Conservation (phyloP, 2,797 vertebrate species). For the Eremophila alpestris region DNA sequence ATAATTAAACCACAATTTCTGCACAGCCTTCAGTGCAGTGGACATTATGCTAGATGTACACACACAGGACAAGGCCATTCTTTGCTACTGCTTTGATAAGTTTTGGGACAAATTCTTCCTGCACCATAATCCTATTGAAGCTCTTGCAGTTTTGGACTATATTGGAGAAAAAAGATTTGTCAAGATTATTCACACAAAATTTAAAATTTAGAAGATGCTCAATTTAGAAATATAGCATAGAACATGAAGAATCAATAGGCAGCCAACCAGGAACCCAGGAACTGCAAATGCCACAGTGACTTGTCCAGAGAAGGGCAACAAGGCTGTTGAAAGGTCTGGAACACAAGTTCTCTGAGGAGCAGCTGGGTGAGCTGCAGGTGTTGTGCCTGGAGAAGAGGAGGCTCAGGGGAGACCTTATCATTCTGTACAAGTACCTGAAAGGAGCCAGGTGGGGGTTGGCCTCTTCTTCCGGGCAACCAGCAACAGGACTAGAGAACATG, state of each 20-base stretch:
- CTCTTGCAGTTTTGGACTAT: not conserved
- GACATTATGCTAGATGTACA: not conserved
- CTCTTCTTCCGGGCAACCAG: not conserved
- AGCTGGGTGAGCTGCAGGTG: not conserved
- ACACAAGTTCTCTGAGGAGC: not conserved
- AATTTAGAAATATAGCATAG: not conserved
- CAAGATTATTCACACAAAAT: not conserved
- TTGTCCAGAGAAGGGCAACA: not conserved
- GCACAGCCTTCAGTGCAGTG: not conserved
- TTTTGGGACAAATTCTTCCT: not conserved
- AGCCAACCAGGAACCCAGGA: not conserved
- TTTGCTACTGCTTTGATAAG: not conserved
- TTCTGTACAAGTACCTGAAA: not conserved
- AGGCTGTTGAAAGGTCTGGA: not conserved
- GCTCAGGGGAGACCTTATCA: not conserved
- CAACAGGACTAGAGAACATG: fast-evolving
- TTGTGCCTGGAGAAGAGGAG: not conserved
- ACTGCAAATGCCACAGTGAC: not conserved
- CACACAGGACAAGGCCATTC: not conserved
- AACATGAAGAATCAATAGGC: not conserved
- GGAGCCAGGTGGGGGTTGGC: not conserved
- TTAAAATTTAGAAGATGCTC: not conserved
- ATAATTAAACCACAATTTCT: not conserved
- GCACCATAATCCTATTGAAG: not conserved
- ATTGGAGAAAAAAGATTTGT: not conserved